Percentiles rank a stretch among this genome's conserved stretches.
These are phyloP conservation scores for Craniophora ligustri DNA, from an alignment of 2,888 invertebrate genomes.

Conservation along the genomic window DNA sequence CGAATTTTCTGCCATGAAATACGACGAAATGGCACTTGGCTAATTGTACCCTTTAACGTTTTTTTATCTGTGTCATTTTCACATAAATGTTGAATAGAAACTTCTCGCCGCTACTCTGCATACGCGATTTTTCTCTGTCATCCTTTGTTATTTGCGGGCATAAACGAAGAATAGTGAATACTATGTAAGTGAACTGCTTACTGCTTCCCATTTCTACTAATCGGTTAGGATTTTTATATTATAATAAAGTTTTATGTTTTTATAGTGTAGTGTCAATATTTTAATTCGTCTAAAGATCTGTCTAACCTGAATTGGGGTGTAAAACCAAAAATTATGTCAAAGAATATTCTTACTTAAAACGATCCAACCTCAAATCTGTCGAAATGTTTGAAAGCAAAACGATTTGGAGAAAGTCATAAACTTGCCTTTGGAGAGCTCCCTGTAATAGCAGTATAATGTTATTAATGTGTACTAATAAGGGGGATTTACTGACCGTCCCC, in stretches of 20 bases:
- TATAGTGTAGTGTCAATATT: too few relatives aligned
- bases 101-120: conserved; percentile 19
- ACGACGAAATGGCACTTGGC: conserved; percentile 25
- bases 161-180: conserved; percentile 16
- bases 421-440: conserved; percentile 6
- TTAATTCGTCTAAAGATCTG: too few relatives aligned
- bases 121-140: conserved; percentile 11
- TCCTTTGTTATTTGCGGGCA: conserved; percentile 9
- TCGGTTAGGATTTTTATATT: too few relatives aligned
- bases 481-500: conserved; percentile 28
- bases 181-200: conserved; percentile 5
- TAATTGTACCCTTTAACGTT: conserved; percentile 39
- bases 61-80: conserved; percentile 18
- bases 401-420: conserved; percentile 16
- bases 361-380: neutral
- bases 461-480: conserved; percentile 41
- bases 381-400: neutral
- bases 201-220: neutral
- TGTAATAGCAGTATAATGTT: conserved; percentile 22
- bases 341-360: too few relatives aligned
- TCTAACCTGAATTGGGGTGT: too few relatives aligned
- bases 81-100: conserved; percentile 31
- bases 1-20: conserved; percentile 4
- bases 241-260: too few relatives aligned
- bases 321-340: too few relatives aligned